A percentile compares a stretch with the other conserved stretches of the same genome.
Conservation (phyloP, 1,140 invertebrate species). For the Hetaerina americana region DNA sequence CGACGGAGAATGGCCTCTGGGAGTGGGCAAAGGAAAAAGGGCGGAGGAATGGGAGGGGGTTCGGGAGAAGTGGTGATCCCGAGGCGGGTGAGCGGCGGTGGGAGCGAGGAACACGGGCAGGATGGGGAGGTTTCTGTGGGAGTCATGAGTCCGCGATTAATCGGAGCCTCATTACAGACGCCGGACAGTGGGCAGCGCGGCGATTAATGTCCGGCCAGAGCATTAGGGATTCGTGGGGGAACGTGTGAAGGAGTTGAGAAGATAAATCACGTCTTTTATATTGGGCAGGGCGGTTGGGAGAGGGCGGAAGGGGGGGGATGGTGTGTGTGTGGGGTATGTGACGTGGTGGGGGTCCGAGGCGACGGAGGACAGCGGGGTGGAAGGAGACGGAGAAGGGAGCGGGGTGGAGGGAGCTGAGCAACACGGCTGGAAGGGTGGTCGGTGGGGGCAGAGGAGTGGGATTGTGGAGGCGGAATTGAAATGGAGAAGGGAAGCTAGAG, state of each 20-base stretch:
- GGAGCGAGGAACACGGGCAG: no score
- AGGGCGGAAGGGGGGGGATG: neutral
- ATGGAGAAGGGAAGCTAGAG: no score
- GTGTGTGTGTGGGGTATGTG: neutral
- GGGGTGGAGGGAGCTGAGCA: neutral
- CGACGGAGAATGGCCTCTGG: no score
- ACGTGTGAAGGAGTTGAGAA: neutral
- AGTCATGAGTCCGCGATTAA: neutral
- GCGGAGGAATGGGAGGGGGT: no score
- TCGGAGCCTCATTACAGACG: neutral
- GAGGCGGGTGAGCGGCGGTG: no score
- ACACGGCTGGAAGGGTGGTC: neutral
- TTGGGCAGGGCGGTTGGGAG: no score
- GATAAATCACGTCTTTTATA: neutral
- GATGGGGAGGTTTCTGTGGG: no score
- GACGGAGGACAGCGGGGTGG: neutral
- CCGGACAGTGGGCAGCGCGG: neutral
- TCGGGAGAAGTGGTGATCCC: no score
- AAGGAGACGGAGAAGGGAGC: neutral
- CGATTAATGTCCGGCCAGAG: neutral
- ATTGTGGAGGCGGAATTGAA: no score
- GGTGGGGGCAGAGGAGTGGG: neutral
- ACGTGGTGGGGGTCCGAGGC: neutral
- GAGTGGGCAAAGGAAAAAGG: neutral
- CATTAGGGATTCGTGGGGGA: neutral